Evolutionary conservation across 2,797 vertebrate species (phyloP).

Genomic region (Esox lucius): DNA sequence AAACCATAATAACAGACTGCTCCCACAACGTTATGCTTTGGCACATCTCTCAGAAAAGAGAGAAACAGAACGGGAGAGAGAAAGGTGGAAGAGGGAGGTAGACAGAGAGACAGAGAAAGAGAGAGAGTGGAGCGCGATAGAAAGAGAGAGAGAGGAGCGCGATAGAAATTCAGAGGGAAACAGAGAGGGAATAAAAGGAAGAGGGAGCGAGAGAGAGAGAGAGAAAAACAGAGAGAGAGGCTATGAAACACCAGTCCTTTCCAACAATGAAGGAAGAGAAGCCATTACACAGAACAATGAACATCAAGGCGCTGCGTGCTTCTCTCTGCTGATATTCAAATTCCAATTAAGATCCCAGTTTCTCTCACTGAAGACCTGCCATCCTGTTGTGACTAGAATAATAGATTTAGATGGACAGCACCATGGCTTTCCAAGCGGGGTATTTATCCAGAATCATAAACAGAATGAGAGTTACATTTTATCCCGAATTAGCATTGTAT

Average conservation of each 20-base stretch:
- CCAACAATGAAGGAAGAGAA: constrained; percentile 7
- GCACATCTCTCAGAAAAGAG: too few relatives aligned
- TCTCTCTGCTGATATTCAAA: constrained; percentile 31
- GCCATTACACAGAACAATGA: constrained; percentile 18
- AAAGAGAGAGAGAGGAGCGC: too few relatives aligned
- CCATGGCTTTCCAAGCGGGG: neutral
- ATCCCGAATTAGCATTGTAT: too few relatives aligned
- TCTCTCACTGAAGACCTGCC: constrained; percentile 18
- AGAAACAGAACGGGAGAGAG: too few relatives aligned
- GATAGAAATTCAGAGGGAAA: neutral
- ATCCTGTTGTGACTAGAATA: constrained; percentile 17
- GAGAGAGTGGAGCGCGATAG: too few relatives aligned
- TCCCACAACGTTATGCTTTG: too few relatives aligned
- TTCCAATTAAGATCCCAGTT: constrained; percentile 36
- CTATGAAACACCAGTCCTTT: neutral
- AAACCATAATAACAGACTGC: too few relatives aligned
- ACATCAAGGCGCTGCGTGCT: neutral
- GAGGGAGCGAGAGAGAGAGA: constrained; percentile 6
- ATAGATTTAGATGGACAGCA: constrained; percentile 4
- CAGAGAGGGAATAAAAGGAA: constrained; percentile 15
- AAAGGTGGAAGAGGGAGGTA: too few relatives aligned
- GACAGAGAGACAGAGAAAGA: neutral
- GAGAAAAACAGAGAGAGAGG: neutral
- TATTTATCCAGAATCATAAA: too few relatives aligned
- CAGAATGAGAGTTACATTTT: too few relatives aligned